Percentiles rank a stretch among this genome's conserved stretches.
These are phyloP conservation scores for Micromesistius poutassou DNA, from an alignment of 2,797 vertebrate genomes.

Conservation along the genomic window DNA sequence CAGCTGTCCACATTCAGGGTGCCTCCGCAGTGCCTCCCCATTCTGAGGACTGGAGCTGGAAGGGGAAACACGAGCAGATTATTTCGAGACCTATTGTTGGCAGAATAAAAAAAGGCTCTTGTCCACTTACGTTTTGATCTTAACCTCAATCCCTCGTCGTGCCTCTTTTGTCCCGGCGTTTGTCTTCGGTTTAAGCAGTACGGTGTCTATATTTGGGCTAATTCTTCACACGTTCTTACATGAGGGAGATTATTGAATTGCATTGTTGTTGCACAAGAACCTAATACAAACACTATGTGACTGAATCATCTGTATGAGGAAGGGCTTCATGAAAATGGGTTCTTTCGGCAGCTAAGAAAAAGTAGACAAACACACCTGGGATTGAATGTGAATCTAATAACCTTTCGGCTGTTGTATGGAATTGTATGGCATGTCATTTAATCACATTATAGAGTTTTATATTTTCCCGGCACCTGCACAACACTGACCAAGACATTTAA, in stretches of 20 bases:
- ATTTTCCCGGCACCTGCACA: too few species aligned
- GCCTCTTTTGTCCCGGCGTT: slow-evolving; percentile 31
- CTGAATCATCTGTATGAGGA: too few species aligned
- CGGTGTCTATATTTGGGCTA: not conserved
- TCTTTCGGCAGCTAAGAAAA: too few species aligned
- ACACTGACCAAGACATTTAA: too few species aligned
- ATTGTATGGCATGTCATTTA: too few species aligned
- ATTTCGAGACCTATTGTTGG: slow-evolving; percentile 44
- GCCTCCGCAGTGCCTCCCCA: not conserved
- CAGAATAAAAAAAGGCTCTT: slow-evolving; percentile 23
- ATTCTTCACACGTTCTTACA: not conserved
- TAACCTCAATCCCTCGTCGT: slow-evolving; percentile 29
- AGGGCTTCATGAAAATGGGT: too few species aligned
- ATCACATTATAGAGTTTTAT: too few species aligned
- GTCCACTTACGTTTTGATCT: not conserved
- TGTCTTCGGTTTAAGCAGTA: slow-evolving; percentile 21
- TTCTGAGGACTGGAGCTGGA: slow-evolving; percentile 17
- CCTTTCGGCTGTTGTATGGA: too few species aligned
- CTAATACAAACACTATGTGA: too few species aligned
- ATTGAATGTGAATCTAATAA: too few species aligned
- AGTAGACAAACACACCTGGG: too few species aligned
- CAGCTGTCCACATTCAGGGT: slow-evolving; percentile 53
- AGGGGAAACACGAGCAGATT: slow-evolving; percentile 3
- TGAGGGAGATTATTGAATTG: not conserved
- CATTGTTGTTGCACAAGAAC: not conserved